Percentiles rank a stretch among this genome's conserved stretches.
Conservation (phyloP, 2,113 vertebrate genomes). For the Daboia siamensis region DNA sequence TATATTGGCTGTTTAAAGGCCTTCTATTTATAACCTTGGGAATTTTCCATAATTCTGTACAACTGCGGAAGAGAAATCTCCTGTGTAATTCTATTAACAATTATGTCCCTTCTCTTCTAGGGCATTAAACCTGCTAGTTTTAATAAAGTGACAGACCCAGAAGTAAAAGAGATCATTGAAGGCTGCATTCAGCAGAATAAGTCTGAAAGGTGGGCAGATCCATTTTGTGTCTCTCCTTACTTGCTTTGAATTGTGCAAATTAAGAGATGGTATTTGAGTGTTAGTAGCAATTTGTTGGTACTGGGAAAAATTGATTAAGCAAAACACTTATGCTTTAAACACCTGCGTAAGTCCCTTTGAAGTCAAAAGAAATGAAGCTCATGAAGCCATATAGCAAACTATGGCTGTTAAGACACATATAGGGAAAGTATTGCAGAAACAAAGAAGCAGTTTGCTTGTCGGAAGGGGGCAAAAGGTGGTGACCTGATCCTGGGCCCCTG, state of each 20-base stretch:
- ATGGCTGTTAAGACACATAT: not conserved
- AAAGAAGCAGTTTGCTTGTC: not conserved
- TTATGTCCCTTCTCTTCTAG: constrained; percentile 59
- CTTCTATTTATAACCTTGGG: not conserved
- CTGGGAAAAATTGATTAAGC: not conserved
- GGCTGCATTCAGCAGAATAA: constrained; percentile 92
- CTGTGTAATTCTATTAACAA: constrained; percentile 3
- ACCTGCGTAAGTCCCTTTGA: not conserved
- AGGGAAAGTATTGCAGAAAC: not conserved
- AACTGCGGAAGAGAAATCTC: not conserved
- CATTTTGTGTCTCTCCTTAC: not conserved
- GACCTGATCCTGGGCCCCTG: too few species aligned
- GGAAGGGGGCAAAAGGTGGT: too few species aligned
- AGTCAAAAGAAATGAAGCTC: constrained; percentile 1
- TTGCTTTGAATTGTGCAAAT: not conserved
- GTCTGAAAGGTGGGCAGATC: constrained; percentile 77
- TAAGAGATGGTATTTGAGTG: not conserved
- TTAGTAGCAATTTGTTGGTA: not conserved
- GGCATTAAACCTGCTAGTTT: constrained; percentile 95
- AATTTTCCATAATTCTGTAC: not conserved
- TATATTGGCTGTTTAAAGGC: not conserved
- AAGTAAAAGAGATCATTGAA: constrained; percentile 95
- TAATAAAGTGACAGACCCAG: constrained; percentile 89
- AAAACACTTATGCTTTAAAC: not conserved
- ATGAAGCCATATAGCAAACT: not conserved